phyloP scores from a whole-genome alignment of 2,113 vertebrate species.

The Aspiorhynchus laticeps region DNA sequence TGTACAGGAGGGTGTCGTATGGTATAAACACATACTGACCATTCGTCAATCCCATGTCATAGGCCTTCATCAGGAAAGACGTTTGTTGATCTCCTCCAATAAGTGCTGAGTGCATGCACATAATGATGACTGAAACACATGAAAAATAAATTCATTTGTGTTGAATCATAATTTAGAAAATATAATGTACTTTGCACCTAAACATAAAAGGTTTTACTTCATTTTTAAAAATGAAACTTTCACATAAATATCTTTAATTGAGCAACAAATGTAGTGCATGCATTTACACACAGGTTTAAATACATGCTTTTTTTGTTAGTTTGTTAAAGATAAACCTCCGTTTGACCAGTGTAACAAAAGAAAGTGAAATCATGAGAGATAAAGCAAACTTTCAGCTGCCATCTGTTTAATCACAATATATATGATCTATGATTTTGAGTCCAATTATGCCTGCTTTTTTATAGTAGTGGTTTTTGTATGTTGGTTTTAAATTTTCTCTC shows the following conservation, averaged over 20 bases:
- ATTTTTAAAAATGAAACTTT: background rate
- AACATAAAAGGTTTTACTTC: background rate
- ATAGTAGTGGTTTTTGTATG: background rate
- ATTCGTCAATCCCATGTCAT: constrained; percentile 84
- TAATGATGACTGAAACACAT: constrained; percentile 81
- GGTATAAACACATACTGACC: constrained; percentile 88
- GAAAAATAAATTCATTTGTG: background rate
- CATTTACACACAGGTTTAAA: background rate
- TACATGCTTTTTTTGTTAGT: background rate
- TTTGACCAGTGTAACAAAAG: background rate
- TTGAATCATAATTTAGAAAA: background rate
- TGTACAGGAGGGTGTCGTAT: constrained; percentile 88
- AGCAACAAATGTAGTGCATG: background rate
- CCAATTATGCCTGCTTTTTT: background rate
- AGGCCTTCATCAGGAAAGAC: constrained; percentile 81
- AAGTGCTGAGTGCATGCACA: constrained; percentile 92
- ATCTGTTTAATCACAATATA: too few relatives aligned
- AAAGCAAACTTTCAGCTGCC: background rate
- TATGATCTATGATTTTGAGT: too few relatives aligned
- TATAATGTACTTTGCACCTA: background rate
- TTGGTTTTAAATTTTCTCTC: background rate
- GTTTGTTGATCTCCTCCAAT: constrained; percentile 84
- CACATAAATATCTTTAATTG: background rate
- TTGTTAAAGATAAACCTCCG: background rate
- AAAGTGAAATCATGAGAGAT: background rate